A percentile compares a stretch with the other conserved stretches of the same genome.
Evolutionary conservation across 2,888 invertebrate species (phyloP).

Genomic region (Erebia palarica): DNA sequence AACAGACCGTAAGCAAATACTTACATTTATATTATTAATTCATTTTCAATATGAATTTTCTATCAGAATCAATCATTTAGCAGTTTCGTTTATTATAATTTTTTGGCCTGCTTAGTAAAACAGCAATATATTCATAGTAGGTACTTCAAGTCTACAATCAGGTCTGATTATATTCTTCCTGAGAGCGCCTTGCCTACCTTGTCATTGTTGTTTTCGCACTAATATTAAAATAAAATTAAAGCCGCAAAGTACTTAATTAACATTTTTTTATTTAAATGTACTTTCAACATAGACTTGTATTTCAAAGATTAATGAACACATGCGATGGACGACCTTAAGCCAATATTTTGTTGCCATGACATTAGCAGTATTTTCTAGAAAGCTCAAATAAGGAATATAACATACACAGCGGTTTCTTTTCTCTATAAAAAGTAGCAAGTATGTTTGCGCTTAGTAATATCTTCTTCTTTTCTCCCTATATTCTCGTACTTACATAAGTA

Average conservation of each 20-base stretch:
- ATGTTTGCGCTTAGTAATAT: no score
- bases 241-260: slow-evolving; percentile 1
- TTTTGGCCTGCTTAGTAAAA: no score
- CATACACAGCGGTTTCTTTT: not conserved
- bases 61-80: no score
- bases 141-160: no score
- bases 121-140: no score
- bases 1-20: no score
- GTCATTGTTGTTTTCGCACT: not conserved
- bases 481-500: no score
- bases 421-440: not conserved
- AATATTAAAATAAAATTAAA: not conserved
- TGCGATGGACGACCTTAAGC: slow-evolving; percentile 5
- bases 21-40: no score
- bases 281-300: no score
- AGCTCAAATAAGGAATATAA: slow-evolving; percentile 5
- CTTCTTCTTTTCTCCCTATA: no score
- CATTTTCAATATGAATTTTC: no score
- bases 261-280: not conserved
- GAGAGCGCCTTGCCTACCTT: not conserved
- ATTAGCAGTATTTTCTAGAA: slow-evolving; percentile 42
- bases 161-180: not conserved
- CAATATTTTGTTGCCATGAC: slow-evolving; percentile 50
- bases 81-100: no score
- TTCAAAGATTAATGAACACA: not conserved